Conservation (phyloP, 2,888 invertebrate species). For the Allolobophora icterica region DNA sequence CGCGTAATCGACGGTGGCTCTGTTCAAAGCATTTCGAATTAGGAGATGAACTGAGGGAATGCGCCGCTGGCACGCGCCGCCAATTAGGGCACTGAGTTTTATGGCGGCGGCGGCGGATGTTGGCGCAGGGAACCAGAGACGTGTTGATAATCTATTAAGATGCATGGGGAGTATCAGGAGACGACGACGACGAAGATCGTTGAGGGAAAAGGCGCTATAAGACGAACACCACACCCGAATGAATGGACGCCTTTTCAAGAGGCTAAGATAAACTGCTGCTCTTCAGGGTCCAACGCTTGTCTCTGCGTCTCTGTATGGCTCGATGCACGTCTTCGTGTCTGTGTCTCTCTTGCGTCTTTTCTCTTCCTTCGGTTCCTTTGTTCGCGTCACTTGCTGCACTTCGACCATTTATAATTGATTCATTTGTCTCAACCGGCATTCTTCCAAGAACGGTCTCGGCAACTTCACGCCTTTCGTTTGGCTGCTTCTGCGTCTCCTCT, state of each 20-base stretch:
- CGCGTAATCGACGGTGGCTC: neutral
- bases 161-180: neutral
- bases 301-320: neutral
- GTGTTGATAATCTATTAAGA: slow-evolving; percentile 1
- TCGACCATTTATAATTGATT: neutral
- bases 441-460: neutral
- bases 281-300: neutral
- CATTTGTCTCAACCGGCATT: neutral
- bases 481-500: no score
- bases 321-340: neutral
- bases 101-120: neutral
- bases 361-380: neutral
- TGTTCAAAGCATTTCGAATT: no score
- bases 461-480: neutral
- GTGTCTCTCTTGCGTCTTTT: neutral
- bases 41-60: neutral
- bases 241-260: neutral
- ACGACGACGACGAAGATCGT: neutral
- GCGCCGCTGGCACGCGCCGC: neutral
- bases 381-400: neutral
- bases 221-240: neutral
- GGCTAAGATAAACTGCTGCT: slow-evolving; percentile 8
- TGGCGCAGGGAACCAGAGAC: neutral
- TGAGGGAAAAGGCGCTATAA: neutral
- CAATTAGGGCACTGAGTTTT: neutral